A percentile compares a stretch with the other conserved stretches of the same genome.
phyloP scores from a whole-genome alignment of 2,888 invertebrate species.

The Chrysolina haemoptera region DNA sequence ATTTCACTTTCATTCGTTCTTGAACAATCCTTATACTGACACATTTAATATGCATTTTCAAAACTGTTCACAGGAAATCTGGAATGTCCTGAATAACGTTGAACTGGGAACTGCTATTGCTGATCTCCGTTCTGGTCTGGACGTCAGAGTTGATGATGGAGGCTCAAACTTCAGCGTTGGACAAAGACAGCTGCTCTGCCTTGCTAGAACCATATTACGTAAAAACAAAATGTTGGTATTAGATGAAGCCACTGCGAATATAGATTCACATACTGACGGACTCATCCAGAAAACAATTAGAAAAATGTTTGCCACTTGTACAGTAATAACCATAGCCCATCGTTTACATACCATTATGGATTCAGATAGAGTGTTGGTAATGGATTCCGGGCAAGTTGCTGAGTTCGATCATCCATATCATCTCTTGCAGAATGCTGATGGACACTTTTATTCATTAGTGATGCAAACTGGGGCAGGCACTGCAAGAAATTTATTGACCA shows the following conservation, averaged over 20 bases:
- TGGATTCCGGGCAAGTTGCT: constrained; percentile 82
- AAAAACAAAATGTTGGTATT: constrained; percentile 62
- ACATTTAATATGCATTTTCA: no score
- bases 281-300: constrained; percentile 85
- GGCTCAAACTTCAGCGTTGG: constrained; percentile 68
- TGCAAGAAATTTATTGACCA: no score
- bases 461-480: no score
- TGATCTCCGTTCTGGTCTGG: constrained; percentile 66
- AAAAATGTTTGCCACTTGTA: constrained; percentile 81
- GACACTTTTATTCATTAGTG: no score
- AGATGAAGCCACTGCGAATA: constrained; percentile 87
- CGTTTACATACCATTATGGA: constrained; percentile 90
- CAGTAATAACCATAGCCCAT: constrained; percentile 88
- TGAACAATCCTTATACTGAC: no score
- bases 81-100: no score
- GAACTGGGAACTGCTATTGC: no score
- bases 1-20: no score
- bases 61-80: no score
- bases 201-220: constrained; percentile 77
- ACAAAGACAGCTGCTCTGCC: constrained; percentile 79
- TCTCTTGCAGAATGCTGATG: no score
- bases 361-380: constrained; percentile 84
- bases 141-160: constrained; percentile 82
- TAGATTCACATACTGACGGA: constrained; percentile 83
- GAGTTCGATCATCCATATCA: constrained; percentile 74